Evolutionary conservation across 2,113 vertebrate genomes (phyloP).

Genomic region (Pseudorasbora parva): DNA sequence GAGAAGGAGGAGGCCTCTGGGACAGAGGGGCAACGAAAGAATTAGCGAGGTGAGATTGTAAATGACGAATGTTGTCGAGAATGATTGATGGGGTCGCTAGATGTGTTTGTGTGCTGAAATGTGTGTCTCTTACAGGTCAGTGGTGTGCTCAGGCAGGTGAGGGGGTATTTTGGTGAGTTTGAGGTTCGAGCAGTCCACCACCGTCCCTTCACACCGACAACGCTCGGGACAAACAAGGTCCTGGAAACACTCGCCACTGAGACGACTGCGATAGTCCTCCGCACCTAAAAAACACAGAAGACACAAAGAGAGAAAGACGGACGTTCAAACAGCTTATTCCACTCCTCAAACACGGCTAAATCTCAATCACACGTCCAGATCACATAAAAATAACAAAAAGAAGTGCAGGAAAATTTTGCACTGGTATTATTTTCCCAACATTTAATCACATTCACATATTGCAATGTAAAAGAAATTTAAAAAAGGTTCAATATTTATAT

Average conservation of each 20-base stretch:
- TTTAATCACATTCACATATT: neutral
- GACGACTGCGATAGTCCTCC: constrained; percentile 91
- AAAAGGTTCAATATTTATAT: no score
- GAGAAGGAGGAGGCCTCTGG: constrained; percentile 28
- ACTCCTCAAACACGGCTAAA: neutral
- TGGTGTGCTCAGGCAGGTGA: constrained; percentile 91
- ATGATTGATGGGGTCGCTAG: constrained; percentile 20
- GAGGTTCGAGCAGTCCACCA: constrained; percentile 96
- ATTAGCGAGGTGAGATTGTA: constrained; percentile 48
- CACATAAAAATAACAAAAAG: neutral
- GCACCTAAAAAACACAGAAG: constrained; percentile 77
- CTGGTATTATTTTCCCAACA: neutral
- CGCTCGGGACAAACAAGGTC: constrained; percentile 94
- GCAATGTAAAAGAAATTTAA: neutral
- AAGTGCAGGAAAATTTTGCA: neutral
- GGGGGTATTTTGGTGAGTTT: constrained; percentile 85
- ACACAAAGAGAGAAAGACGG: constrained; percentile 15
- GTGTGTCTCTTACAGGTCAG: constrained; percentile 86
- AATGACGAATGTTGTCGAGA: constrained; percentile 56
- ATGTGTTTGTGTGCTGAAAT: constrained; percentile 22
- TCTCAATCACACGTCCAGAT: neutral
- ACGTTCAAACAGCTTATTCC: neutral
- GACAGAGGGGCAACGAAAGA: constrained; percentile 36
- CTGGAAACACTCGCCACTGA: constrained; percentile 93
- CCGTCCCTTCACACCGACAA: constrained; percentile 93